Evolutionary conservation across 1,140 invertebrate genomes (phyloP).

Genomic region (Cydia fagiglandana): DNA sequence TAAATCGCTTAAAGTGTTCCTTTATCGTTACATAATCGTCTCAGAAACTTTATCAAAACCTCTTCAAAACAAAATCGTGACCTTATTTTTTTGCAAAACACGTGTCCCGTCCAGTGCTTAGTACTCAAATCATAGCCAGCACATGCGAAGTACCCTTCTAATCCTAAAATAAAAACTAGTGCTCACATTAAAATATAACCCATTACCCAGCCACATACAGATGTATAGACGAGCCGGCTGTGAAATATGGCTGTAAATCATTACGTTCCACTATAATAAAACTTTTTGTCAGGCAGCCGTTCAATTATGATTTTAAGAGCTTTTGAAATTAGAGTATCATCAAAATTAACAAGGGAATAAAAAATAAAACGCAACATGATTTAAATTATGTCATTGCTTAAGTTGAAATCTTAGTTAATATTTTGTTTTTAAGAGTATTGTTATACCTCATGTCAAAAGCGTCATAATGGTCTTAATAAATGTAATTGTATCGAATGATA

Average conservation of each 20-base stretch:
- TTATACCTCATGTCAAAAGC: background rate
- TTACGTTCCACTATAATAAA: constrained; percentile 53
- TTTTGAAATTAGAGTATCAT: constrained; percentile 39
- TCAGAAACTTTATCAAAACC: background rate
- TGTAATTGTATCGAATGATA: background rate
- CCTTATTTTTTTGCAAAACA: constrained; percentile 4
- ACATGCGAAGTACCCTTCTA: background rate
- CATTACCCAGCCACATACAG: constrained; percentile 21
- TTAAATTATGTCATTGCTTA: background rate
- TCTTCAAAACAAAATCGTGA: background rate
- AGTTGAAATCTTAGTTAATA: background rate
- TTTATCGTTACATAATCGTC: too few species aligned
- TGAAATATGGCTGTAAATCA: constrained; percentile 65
- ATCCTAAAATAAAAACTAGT: constrained; percentile 24
- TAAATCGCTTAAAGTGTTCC: too few species aligned
- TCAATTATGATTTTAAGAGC: constrained; percentile 40
- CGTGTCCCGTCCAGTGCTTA: constrained; percentile 5
- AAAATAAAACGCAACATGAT: constrained; percentile 9
- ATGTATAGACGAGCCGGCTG: constrained; percentile 39
- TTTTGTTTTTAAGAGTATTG: background rate
- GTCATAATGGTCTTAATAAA: constrained; percentile 1
- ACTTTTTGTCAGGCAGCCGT: constrained; percentile 58
- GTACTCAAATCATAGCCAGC: constrained; percentile 3
- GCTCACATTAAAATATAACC: constrained; percentile 25
- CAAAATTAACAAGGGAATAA: constrained; percentile 42